Conservation (phyloP, 2,113 vertebrate species). For the Zosterops pallidus region DNA sequence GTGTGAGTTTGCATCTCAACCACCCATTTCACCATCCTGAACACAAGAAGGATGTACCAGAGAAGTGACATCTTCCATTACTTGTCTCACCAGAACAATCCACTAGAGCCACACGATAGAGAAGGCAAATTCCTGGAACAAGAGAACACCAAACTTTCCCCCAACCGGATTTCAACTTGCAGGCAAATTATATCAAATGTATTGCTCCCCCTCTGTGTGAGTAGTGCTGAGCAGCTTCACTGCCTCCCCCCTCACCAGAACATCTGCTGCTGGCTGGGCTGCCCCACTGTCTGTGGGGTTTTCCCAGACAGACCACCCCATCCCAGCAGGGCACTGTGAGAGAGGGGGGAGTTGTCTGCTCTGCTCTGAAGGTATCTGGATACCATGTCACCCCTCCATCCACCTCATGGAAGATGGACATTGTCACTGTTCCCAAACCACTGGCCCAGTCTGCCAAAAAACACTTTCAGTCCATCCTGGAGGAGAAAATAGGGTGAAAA, state of each 20-base stretch:
- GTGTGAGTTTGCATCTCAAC: background rate
- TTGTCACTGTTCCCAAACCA: conserved; percentile 61
- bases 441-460: conserved; percentile 47
- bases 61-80: background rate
- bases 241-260: background rate
- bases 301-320: conserved; percentile 21
- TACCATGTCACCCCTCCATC: conserved; percentile 53
- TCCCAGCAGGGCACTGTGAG: conserved; percentile 45
- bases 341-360: conserved; percentile 32
- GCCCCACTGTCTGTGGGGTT: conserved; percentile 41
- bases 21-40: background rate
- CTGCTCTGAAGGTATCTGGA: conserved; percentile 32
- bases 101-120: background rate
- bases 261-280: background rate
- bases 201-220: background rate
- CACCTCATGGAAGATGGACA: conserved; percentile 57
- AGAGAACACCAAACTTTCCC: background rate
- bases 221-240: background rate
- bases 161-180: background rate
- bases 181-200: background rate
- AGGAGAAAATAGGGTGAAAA: background rate
- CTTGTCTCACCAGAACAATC: background rate
- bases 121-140: background rate
- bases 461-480: conserved; percentile 58
- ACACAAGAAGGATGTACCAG: background rate